Conservation (phyloP, 2,113 vertebrate genomes). For the Cochlearius cochlearius region DNA sequence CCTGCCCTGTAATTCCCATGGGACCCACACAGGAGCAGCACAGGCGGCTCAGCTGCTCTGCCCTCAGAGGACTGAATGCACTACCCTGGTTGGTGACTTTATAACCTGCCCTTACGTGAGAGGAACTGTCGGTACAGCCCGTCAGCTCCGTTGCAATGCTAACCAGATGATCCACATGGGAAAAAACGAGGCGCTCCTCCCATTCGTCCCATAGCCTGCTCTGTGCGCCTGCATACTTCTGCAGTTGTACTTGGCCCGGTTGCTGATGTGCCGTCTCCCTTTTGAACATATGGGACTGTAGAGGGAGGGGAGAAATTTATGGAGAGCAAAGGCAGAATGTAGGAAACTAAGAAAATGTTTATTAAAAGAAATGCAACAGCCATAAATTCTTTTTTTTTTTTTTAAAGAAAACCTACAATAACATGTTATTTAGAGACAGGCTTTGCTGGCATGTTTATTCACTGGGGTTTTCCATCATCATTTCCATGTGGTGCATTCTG, state of each 20-base stretch:
- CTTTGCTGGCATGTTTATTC: constrained; percentile 4
- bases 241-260: neutral
- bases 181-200: neutral
- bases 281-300: neutral
- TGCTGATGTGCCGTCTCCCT: neutral
- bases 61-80: neutral
- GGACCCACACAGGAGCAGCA: neutral
- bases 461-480: constrained; percentile 27
- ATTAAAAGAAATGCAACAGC: neutral
- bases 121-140: neutral
- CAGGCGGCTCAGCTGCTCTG: neutral
- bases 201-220: neutral
- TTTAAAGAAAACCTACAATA: neutral
- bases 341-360: neutral
- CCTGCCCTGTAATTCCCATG: neutral
- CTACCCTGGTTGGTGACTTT: neutral
- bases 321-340: neutral
- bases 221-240: neutral
- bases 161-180: neutral
- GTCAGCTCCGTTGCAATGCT: neutral
- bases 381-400: neutral
- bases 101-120: neutral
- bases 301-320: neutral
- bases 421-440: neutral
- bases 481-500: constrained; percentile 32